Evolutionary conservation across 1,140 invertebrate species (phyloP), one percentile per base, ranked within the genome.

Genomic region (Cyphomyrmex costatus): DNA sequence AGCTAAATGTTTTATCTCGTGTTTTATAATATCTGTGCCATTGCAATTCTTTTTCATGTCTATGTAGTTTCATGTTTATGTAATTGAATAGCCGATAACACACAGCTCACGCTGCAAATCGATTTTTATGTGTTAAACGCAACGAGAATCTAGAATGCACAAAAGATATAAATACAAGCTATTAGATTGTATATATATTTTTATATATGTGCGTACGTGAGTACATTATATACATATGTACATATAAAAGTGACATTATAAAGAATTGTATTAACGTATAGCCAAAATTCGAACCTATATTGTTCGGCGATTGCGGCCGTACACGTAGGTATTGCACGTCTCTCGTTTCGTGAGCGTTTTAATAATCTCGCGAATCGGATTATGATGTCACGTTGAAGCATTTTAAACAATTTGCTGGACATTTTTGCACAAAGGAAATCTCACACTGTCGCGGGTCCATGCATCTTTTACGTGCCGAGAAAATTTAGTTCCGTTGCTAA

Each of bases 401-500:
- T 74, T 60, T 83, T 74, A 73, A 83, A 73, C 53, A 74, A 83
- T 73, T 74, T 36, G 33, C 33, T 1, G 19, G 3, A 58, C 51
- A 33, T 49, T 68, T 33, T 53, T 60, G 74, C 53, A 36, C 24
- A 36, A 3, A 83, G 36, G 7, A 74, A 83, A 73, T 21, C 36
- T 30, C 21, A 2, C 27, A 33, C 58, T 8, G 36, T 46, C 63
- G 30, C 21, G 78, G 16, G 30, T 74, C 53, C 24, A 74, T 74
- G 42, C 36, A 83, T 83, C 53, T 74, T 83, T 83, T 60, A 83
- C 19, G n/a, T 30, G 51, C 21, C 36, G 53, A 19, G n/a, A 73
- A 83, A 86, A 65, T 84, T 16, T 27, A 30, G 56, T 51, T 53
- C 42, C 42, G 71, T 51, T n/a, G 70, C 3, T 89, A 56, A 60